Evolutionary conservation across 2,797 vertebrate species (phyloP), one percentile per base, ranked within the genome.

Genomic region (Scomberomorus guttatus): DNA sequence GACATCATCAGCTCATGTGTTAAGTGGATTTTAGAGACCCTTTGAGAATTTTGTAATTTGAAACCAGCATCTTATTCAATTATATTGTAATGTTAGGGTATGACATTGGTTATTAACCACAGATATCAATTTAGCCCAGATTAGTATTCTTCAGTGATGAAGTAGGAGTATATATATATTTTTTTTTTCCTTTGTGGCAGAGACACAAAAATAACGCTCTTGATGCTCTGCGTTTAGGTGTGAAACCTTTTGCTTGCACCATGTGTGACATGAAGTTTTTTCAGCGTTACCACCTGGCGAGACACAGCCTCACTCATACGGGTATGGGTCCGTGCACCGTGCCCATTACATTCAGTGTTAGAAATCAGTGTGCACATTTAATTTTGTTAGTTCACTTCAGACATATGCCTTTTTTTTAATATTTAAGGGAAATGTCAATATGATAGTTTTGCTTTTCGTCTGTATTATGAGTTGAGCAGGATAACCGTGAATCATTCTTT

Each of bases 211-310:
- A 77, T 94, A 90, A 94, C 91, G 79, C 37, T 90, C 62, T 89
- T 91, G 82, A 91, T 95, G 91, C 94, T 95, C 90, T 95, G 93
- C 92, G 78, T 94, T 91, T 92, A 96, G 95, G 95, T 92, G 95
- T 95, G 95, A 96, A 95, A 92, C 95, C 95, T 89, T 95, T 92
- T 72, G 94, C 93, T 94, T 95, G 95, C 88, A 94, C 94, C 91
- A 95, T 95, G 95, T 95, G 95, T 90, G 95, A 95, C 92, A 95
- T 94, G 95, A 95, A 94, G 92, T 95, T 95, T 95, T 95, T 95
- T 93, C 94, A 95, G 88, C 95, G 94, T 93, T 95, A 95, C 94
- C 95, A 95, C 90, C 94, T 95, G 92, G 93, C 95, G 29, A 95
- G 95, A 95, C 95, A 95, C 94, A 95, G 94, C 94, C 94, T 95